Conservation (phyloP, 2,888 invertebrate genomes). For the Bhutanitis thaidina region DNA sequence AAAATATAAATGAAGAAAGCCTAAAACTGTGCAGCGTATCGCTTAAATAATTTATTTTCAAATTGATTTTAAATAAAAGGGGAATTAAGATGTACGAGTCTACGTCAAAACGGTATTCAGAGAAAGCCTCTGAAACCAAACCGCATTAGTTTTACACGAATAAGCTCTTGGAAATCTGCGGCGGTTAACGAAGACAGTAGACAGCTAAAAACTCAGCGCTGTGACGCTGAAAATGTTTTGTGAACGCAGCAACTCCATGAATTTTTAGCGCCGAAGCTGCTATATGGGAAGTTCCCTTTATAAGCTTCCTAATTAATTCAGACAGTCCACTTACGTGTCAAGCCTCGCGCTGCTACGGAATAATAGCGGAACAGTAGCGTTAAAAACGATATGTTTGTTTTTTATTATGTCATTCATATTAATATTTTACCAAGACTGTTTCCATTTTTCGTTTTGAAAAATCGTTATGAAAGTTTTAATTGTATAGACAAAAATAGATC, state of each 20-base stretch:
- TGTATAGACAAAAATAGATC: too few relatives aligned
- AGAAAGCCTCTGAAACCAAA: slow-evolving; percentile 42
- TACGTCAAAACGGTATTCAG: background rate
- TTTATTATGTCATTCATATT: background rate
- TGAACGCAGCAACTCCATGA: background rate
- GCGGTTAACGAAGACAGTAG: slow-evolving; percentile 54
- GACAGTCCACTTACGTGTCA: slow-evolving; percentile 68
- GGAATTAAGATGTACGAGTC: background rate
- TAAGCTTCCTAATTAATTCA: slow-evolving; percentile 71
- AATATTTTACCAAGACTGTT: too few relatives aligned
- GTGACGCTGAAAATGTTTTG: slow-evolving; percentile 35
- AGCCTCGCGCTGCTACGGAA: slow-evolving; percentile 40
- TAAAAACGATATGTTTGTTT: background rate
- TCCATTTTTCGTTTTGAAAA: too few relatives aligned
- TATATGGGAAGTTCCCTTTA: slow-evolving; percentile 39
- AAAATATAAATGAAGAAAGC: too few relatives aligned
- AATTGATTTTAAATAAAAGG: background rate
- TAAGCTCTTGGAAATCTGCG: slow-evolving; percentile 67
- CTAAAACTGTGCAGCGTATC: background rate
- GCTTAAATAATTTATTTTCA: background rate
- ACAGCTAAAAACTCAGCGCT: slow-evolving; percentile 49
- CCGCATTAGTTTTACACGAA: slow-evolving; percentile 68
- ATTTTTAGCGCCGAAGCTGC: slow-evolving; percentile 53
- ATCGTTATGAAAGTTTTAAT: too few relatives aligned
- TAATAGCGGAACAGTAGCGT: background rate